These are phyloP conservation scores for Hirtodrosophila histrioides DNA, from an alignment of 2,888 invertebrate species.

Conservation along the genomic window DNA sequence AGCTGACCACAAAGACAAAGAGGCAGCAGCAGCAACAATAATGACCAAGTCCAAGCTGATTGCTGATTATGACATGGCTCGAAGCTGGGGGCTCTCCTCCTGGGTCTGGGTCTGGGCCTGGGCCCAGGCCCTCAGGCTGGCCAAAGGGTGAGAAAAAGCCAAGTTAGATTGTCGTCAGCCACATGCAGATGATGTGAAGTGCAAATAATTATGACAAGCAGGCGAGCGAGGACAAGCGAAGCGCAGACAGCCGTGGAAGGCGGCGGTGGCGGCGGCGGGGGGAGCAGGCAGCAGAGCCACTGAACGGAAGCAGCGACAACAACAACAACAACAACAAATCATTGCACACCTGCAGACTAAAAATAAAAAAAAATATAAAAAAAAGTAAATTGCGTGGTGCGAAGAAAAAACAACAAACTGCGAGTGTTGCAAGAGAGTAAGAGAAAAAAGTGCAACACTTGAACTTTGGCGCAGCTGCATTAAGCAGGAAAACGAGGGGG, in stretches of 20 bases:
- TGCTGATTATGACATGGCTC: constrained; percentile 65
- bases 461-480: constrained; percentile 75
- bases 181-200: constrained; percentile 74
- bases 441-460: constrained; percentile 68
- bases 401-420: constrained; percentile 24
- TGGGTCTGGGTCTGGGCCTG: not conserved
- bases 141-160: constrained; percentile 50
- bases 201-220: constrained; percentile 78
- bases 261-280: not conserved
- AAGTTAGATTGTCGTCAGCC: constrained; percentile 41
- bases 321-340: constrained; percentile 46
- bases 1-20: constrained; percentile 73
- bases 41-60: constrained; percentile 52
- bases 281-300: not conserved
- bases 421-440: not conserved
- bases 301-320: constrained; percentile 63
- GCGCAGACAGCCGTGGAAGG: constrained; percentile 18
- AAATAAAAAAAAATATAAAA: constrained; percentile 11
- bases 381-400: constrained; percentile 53
- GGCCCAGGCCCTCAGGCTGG: constrained; percentile 23
- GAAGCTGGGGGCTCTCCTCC: not conserved
- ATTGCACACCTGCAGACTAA: constrained; percentile 67
- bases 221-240: constrained; percentile 32
- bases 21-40: constrained; percentile 21
- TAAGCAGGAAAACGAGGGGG: constrained; percentile 18